A percentile compares a stretch with the other conserved stretches of the same genome.
Conservation (phyloP, 2,888 invertebrate species). For the Metalampra italica region DNA sequence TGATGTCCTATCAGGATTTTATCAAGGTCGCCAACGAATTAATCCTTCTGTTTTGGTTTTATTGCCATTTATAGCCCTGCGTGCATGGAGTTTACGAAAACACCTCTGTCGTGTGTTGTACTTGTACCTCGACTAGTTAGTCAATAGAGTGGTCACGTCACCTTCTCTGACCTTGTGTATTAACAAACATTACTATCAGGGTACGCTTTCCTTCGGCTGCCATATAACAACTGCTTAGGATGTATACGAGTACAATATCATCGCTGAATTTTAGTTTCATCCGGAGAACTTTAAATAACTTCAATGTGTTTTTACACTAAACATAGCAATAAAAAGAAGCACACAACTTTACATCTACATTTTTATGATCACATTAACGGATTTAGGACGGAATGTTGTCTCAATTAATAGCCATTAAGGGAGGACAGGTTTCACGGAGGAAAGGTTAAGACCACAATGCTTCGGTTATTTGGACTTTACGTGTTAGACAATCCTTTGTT, state of each 20-base stretch:
- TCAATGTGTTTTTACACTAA: too few relatives aligned
- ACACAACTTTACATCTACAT: conserved; percentile 11
- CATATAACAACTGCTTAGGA: not conserved
- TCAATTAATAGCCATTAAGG: conserved; percentile 38
- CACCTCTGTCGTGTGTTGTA: not conserved
- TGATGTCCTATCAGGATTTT: not conserved
- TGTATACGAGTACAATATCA: not conserved
- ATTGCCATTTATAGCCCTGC: not conserved
- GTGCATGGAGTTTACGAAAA: not conserved
- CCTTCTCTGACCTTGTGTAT: conserved; percentile 24
- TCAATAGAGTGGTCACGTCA: conserved; percentile 21
- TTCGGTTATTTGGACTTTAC: conserved; percentile 25
- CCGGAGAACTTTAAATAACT: not conserved
- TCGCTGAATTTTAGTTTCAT: not conserved
- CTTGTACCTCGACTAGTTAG: not conserved
- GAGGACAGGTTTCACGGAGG: conserved; percentile 29
- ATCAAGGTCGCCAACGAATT: not conserved
- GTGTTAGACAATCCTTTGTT: conserved; percentile 27
- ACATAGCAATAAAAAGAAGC: conserved; percentile 12
- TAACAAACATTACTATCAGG: conserved; percentile 25
- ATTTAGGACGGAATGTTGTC: conserved; percentile 27
- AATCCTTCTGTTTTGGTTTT: not conserved
- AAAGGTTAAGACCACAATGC: conserved; percentile 29
- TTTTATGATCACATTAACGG: conserved; percentile 22
- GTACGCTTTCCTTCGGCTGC: conserved; percentile 14